Conservation (phyloP, 2,888 invertebrate genomes). For the Ormyrus thymus region DNA sequence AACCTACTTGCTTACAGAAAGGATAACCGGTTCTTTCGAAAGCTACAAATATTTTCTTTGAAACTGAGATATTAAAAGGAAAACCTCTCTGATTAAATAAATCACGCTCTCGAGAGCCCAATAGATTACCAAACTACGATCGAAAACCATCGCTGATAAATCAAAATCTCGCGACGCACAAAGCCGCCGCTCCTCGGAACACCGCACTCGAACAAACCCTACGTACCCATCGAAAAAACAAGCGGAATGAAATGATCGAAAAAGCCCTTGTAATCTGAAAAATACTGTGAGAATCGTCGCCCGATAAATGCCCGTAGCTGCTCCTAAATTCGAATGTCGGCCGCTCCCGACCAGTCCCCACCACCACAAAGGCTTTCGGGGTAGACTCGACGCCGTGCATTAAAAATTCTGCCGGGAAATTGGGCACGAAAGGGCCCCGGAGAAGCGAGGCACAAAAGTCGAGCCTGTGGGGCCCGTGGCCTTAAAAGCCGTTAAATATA, state of each 20-base stretch:
- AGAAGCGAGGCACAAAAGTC: constrained; percentile 41
- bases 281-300: constrained; percentile 44
- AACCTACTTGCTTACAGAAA: no score
- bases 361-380: not conserved
- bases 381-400: constrained; percentile 48
- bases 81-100: not conserved
- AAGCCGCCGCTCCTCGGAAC: not conserved
- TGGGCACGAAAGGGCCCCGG: constrained; percentile 59
- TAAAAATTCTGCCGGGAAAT: constrained; percentile 64
- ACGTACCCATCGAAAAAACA: not conserved
- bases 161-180: constrained; percentile 20
- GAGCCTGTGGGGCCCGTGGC: constrained; percentile 15
- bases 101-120: not conserved
- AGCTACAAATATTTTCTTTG: no score
- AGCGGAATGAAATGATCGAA: constrained; percentile 18
- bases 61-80: no score
- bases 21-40: no score
- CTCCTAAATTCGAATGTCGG: constrained; percentile 27
- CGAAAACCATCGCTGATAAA: constrained; percentile 28
- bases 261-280: constrained; percentile 44
- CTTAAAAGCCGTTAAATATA: constrained; percentile 71
- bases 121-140: not conserved
- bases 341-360: not conserved
- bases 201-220: not conserved
- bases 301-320: constrained; percentile 6